phyloP scores from a whole-genome alignment of 2,888 invertebrate genomes.

The Lutraria lutraria region DNA sequence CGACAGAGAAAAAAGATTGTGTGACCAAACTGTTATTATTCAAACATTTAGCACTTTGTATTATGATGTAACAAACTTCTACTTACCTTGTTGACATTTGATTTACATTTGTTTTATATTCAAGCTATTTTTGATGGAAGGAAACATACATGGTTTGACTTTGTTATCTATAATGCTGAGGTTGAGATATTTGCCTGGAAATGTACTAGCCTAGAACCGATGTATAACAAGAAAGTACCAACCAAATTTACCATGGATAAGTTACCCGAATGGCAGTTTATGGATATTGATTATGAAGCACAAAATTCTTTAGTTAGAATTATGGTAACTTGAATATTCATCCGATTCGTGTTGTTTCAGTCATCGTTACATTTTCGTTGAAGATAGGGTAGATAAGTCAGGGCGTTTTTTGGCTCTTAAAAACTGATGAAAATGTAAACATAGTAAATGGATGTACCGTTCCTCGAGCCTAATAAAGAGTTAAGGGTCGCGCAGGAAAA shows the following conservation, averaged over 20 bases:
- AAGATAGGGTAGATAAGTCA: too few relatives aligned
- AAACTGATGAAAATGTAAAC: too few relatives aligned
- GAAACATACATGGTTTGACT: conserved; percentile 41
- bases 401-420: too few relatives aligned
- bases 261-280: background rate
- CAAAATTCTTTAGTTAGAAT: conserved; percentile 13
- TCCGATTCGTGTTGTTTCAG: too few relatives aligned
- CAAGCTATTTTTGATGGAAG: conserved; percentile 36
- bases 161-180: conserved; percentile 4
- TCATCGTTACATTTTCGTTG: too few relatives aligned
- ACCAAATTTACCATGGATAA: background rate
- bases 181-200: conserved; percentile 31
- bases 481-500: too few relatives aligned
- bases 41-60: too few relatives aligned
- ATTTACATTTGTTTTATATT: background rate
- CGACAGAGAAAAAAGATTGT: too few relatives aligned
- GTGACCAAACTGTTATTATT: too few relatives aligned
- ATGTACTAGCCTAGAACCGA: conserved; percentile 10
- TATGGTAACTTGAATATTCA: background rate
- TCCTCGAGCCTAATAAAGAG: too few relatives aligned
- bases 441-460: too few relatives aligned
- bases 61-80: too few relatives aligned
- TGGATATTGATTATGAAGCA: background rate
- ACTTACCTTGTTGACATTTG: background rate
- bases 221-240: background rate